Base-by-base conservation (phyloP, 2,888 invertebrate species). In the Endotricha flammealis region DNA sequence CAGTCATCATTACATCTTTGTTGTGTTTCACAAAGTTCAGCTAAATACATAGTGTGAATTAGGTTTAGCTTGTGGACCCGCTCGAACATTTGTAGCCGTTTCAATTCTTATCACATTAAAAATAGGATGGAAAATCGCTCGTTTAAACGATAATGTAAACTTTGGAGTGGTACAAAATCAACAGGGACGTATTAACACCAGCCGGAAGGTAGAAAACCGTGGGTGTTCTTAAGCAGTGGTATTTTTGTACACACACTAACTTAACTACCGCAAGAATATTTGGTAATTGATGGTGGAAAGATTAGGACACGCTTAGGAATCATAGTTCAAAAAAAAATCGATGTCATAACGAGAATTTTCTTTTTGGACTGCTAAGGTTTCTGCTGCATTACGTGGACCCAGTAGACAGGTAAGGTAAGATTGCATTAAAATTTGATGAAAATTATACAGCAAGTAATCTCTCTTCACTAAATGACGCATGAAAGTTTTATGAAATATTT, bases 41-140 rank as follows among this genome's bases (percentile, higher is more conserved):
- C 79, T 85, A 82, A 82, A 79, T 62, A 76, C 70, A 64, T 68
- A 63, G 82, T 83, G 82, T 81, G 73, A 83, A 83, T 83, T 83
- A 75, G 71, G 59, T 59, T 66, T 53, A 57, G 61, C 67, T 64
- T 60, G 64, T 64, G 53, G 53, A 52, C 53, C 41, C 47, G 49
- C 49, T 46, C 47, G 42, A 39, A 38, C 42, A 41, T 42, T 50
- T 45, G 42, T 40, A 39, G 27, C 33, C 38, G 32, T 36, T 32
- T 34, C 22, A 48, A 54, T 50, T 46, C 57, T 53, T 73, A 67
- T 50, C 42, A 41, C 46, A 45, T 41, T 49, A 29, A 32, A 40
- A 42, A 61, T 76, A 81, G 53, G 61, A 67, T 53, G 46, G 53
- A 73, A 53, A 64, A 64, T 79, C 49, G 64, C 57, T 53, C 61